phyloP scores from a whole-genome alignment of 2,113 vertebrate species.

The Gasterosteus aculeatus region DNA sequence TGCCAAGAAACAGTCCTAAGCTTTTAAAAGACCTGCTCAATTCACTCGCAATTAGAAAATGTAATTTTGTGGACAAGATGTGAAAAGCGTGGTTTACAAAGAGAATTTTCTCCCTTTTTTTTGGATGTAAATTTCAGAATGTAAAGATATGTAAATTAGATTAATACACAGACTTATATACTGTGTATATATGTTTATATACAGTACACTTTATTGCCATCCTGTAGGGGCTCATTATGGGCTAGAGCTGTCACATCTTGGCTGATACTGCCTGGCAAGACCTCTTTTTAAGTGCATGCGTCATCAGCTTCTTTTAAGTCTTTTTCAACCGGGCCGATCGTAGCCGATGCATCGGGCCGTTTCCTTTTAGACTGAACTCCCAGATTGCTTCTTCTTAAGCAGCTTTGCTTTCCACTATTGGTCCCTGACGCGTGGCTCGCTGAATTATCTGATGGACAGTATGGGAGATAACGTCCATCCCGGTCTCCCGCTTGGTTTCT shows the following conservation, averaged over 20 bases:
- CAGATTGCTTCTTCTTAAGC: slow-evolving; percentile 13
- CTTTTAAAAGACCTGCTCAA: slow-evolving; percentile 45
- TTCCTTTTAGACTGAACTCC: slow-evolving; percentile 21
- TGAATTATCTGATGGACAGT: slow-evolving; percentile 12
- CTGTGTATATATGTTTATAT: slow-evolving; percentile 86
- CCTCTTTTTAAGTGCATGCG: slow-evolving; percentile 57
- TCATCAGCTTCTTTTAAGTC: slow-evolving; percentile 52
- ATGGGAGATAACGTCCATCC: slow-evolving; percentile 3
- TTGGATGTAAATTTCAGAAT: slow-evolving; percentile 85
- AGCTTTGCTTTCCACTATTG: slow-evolving; percentile 11
- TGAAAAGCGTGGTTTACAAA: slow-evolving; percentile 72
- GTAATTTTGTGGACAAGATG: slow-evolving; percentile 58
- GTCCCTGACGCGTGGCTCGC: slow-evolving; percentile 16
- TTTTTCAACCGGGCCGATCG: slow-evolving; percentile 42
- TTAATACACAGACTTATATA: slow-evolving; percentile 82
- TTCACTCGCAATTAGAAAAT: slow-evolving; percentile 49
- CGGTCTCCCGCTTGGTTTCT: slow-evolving; percentile 19
- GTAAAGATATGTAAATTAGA: slow-evolving; percentile 85
- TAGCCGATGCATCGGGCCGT: slow-evolving; percentile 12
- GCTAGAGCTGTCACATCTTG: slow-evolving; percentile 57
- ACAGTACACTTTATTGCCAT: slow-evolving; percentile 75
- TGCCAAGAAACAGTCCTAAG: slow-evolving; percentile 46
- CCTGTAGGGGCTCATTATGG: slow-evolving; percentile 66
- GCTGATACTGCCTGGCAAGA: slow-evolving; percentile 38
- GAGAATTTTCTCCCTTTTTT: slow-evolving; percentile 65